These are phyloP conservation scores for Aporophyla lueneburgensis DNA, from an alignment of 2,888 invertebrate genomes.

Conservation along the genomic window DNA sequence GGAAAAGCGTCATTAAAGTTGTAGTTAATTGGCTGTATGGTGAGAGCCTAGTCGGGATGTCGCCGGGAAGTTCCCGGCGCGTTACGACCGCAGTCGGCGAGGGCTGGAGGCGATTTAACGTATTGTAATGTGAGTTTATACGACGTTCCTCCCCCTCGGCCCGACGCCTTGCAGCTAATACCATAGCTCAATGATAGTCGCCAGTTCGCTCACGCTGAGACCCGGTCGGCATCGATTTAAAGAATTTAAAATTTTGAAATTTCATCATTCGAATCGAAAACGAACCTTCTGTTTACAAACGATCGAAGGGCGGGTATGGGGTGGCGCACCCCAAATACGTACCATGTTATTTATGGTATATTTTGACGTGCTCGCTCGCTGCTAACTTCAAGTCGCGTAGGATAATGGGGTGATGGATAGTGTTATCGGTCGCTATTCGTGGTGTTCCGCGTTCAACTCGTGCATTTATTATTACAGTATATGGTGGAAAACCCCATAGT, in stretches of 20 bases:
- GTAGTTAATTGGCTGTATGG: slow-evolving; percentile 82
- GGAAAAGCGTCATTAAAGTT: slow-evolving; percentile 83
- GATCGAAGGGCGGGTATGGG: slow-evolving; percentile 79
- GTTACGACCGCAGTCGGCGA: slow-evolving; percentile 79
- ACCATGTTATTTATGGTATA: slow-evolving; percentile 89
- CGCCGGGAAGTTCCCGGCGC: slow-evolving; percentile 73
- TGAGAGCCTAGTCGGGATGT: slow-evolving; percentile 77
- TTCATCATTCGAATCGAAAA: slow-evolving; percentile 74
- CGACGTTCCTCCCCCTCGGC: slow-evolving; percentile 73
- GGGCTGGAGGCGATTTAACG: slow-evolving; percentile 84
- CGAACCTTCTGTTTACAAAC: slow-evolving; percentile 74
- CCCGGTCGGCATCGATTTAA: slow-evolving; percentile 77
- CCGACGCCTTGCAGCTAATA: slow-evolving; percentile 70
- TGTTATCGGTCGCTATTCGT: slow-evolving; percentile 89
- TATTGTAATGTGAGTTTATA: slow-evolving; percentile 83
- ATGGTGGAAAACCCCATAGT: slow-evolving; percentile 80
- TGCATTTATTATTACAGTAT: slow-evolving; percentile 80
- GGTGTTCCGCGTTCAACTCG: slow-evolving; percentile 82
- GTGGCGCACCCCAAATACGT: slow-evolving; percentile 82
- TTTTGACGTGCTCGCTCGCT: slow-evolving; percentile 88
- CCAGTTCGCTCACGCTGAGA: slow-evolving; percentile 69
- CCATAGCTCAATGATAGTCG: slow-evolving; percentile 75
- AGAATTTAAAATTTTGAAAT: slow-evolving; percentile 70
- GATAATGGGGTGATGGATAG: slow-evolving; percentile 90
- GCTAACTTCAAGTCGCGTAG: slow-evolving; percentile 87